These are phyloP conservation scores for Myiagra hebetior DNA, from an alignment of 2,113 vertebrate genomes.

Conservation along the genomic window DNA sequence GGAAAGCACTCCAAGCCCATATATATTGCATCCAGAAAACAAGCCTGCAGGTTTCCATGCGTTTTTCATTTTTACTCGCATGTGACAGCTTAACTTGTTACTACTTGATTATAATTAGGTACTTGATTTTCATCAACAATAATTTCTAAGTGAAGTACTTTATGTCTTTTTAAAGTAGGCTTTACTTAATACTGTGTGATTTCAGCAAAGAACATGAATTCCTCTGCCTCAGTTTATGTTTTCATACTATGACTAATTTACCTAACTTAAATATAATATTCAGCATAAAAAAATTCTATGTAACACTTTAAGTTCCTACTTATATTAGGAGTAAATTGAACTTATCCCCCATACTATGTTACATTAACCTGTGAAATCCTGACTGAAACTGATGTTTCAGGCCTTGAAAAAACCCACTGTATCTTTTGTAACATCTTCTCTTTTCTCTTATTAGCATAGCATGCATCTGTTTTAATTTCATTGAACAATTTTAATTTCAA, in stretches of 20 bases:
- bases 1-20: neutral
- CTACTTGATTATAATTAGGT: slow-evolving; percentile 61
- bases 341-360: neutral
- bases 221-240: slow-evolving; percentile 5
- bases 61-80: slow-evolving; percentile 11
- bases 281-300: neutral
- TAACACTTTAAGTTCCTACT: neutral
- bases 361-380: neutral
- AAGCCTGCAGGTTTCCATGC: neutral
- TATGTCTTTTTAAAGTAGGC: neutral
- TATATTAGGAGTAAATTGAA: neutral
- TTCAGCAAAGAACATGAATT: neutral
- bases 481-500: neutral
- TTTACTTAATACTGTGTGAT: neutral
- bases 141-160: slow-evolving; percentile 37
- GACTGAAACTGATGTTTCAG: neutral
- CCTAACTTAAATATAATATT: neutral
- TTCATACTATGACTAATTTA: neutral
- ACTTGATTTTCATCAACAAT: slow-evolving; percentile 60
- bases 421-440: neutral
- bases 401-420: neutral
- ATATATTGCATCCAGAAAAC: neutral
- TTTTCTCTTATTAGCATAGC: neutral
- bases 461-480: neutral
- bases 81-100: slow-evolving; percentile 45